A percentile compares a stretch with the other conserved stretches of the same genome.
Evolutionary conservation across 2,888 invertebrate genomes (phyloP).

Genomic region (Drosophila tripunctata): DNA sequence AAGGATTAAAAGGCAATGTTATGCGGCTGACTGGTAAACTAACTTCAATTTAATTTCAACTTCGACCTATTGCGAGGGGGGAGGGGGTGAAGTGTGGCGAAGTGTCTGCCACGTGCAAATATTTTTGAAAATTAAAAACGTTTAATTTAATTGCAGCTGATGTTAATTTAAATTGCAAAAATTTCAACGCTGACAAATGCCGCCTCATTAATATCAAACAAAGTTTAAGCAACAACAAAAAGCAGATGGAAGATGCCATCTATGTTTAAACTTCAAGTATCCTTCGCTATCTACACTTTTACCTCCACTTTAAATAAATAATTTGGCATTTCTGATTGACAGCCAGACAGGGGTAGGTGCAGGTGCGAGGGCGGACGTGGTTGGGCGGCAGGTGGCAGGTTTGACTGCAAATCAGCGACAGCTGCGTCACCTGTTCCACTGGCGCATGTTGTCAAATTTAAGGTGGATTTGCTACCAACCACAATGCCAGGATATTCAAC

Average conservation of each 20-base stretch:
- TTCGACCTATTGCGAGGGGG: constrained; percentile 25
- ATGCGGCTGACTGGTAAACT: constrained; percentile 47
- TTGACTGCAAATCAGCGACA: constrained; percentile 41
- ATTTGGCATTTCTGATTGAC: constrained; percentile 64
- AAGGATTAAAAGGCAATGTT: constrained; percentile 65
- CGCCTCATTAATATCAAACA: constrained; percentile 59
- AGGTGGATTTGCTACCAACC: constrained; percentile 71
- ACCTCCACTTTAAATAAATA: constrained; percentile 54
- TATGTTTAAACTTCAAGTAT: constrained; percentile 48
- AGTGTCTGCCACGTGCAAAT: constrained; percentile 64
- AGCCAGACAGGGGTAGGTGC: too few species aligned
- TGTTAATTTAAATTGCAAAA: constrained; percentile 71
- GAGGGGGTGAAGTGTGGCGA: background rate
- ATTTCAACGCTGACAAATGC: constrained; percentile 64
- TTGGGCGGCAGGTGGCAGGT: background rate
- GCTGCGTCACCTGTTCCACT: constrained; percentile 62
- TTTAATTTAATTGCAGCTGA: constrained; percentile 76
- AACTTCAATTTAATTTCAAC: constrained; percentile 76
- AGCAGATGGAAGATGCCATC: background rate
- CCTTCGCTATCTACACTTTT: background rate
- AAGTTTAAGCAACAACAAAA: constrained; percentile 41
- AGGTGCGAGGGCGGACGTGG: background rate
- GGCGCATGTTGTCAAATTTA: constrained; percentile 73
- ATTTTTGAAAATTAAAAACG: constrained; percentile 62
- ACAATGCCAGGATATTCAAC: constrained; percentile 42